A percentile compares a stretch with the other conserved stretches of the same genome.
These are phyloP conservation scores for Oopsacas minuta DNA, from an alignment of 37 sponge, comb jelly and placozoan genomes.

Conservation along the genomic window DNA sequence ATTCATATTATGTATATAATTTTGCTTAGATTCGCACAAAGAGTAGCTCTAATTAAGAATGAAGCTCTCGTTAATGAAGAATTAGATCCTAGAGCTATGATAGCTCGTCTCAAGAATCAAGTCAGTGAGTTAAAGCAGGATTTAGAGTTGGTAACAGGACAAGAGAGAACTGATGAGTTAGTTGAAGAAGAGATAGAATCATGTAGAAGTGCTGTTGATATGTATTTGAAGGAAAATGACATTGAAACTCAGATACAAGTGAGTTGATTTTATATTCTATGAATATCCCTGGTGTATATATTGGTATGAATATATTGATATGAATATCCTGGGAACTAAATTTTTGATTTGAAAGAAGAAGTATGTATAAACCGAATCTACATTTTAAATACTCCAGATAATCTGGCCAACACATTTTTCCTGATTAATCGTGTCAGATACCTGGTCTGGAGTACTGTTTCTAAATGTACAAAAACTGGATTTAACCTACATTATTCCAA, in stretches of 20 bases:
- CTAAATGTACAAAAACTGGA: too few species aligned
- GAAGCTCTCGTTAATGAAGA: conserved; percentile 92
- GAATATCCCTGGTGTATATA: background rate
- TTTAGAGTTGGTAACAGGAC: conserved; percentile 67
- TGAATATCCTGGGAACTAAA: too few species aligned
- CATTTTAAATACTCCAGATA: too few species aligned
- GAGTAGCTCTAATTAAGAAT: conserved; percentile 94
- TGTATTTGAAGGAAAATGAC: conserved; percentile 45
- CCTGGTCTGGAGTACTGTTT: too few species aligned
- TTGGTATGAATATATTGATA: too few species aligned
- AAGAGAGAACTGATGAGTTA: conserved; percentile 69
- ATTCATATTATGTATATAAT: too few species aligned
- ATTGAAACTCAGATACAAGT: conserved; percentile 56
- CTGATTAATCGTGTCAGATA: too few species aligned
- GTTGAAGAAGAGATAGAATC: conserved; percentile 49
- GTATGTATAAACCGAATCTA: too few species aligned
- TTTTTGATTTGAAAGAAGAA: too few species aligned
- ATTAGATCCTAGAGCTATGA: conserved; percentile 85
- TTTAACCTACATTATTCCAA: too few species aligned
- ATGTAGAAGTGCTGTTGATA: conserved; percentile 53
- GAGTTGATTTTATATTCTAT: conserved; percentile 16
- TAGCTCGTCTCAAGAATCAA: conserved; percentile 57
- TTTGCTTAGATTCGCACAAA: conserved; percentile 84
- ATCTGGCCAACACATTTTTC: too few species aligned
- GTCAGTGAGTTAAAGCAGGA: conserved; percentile 78